Evolutionary conservation across 2,797 vertebrate species (phyloP), one percentile per base, ranked within the genome.

Genomic region (Pteronotus mesoamericanus): DNA sequence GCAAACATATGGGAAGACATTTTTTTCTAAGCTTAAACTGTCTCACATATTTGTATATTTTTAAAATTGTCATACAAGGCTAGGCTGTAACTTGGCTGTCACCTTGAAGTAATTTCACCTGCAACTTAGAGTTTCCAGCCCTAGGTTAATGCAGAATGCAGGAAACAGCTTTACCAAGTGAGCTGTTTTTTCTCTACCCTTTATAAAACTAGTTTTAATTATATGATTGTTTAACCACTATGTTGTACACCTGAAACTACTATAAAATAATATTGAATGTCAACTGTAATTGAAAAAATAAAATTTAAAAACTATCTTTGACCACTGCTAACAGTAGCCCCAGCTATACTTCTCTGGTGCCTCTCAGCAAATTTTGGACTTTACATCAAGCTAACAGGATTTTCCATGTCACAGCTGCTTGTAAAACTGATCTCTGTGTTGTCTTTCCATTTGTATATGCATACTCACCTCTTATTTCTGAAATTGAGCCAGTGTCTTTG

Each of bases 11-110:
- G 79, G 71, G 48, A 79, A 89, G 37, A 61, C 61, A 61, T 59
- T 61, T 61, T n/a, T 59, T 61, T 32, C 26, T 61, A 61, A 29
- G 46, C 75, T 39, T 93, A 84, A 89, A 86, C 68, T 82, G 51
- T 74, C 93, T 93, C 91, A 5, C 55, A 80, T 93, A 96, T 93
- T 83, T 97, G 66, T 90, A 61, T 88, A 80, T 59, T 95, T 91
- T 95, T 59, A 91, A 91, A 74, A 87, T 87, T 91, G 78, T 91
- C 95, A 90, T 64, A 93, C 77, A 82, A 68, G 80, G 9, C 75
- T 72, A 71, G 44, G 53, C 42, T 96, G 71, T 86, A 92, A 87
- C 91, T 96, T 96, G 94, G 57, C 79, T 97, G 55, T 88, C 46
- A 61, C 86, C 84, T 96, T 82, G 92, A 88, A 89, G 72, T 83